A percentile compares a stretch with the other conserved stretches of the same genome.
These are phyloP conservation scores for Prorops nasuta DNA, from an alignment of 1,140 invertebrate genomes.

Conservation along the genomic window DNA sequence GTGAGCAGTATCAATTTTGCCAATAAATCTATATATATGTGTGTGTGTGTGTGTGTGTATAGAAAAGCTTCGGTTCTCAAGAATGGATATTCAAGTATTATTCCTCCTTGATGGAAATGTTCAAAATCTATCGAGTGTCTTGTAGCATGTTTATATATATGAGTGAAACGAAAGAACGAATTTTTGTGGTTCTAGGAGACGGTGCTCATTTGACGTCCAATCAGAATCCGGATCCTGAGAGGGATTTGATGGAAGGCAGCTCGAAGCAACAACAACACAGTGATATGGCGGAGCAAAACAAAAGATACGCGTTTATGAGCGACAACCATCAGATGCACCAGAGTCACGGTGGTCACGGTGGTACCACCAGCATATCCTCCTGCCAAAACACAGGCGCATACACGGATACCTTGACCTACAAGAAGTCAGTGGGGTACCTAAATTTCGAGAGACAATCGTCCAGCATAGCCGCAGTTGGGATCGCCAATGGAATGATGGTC, in stretches of 20 bases:
- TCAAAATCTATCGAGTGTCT: too few relatives aligned
- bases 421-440: slow-evolving; percentile 51
- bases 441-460: slow-evolving; percentile 54
- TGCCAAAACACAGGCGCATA: slow-evolving; percentile 50
- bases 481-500: slow-evolving; percentile 83
- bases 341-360: slow-evolving; percentile 46
- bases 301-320: slow-evolving; percentile 52
- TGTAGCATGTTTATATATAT: too few relatives aligned
- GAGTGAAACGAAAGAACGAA: neutral
- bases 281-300: slow-evolving; percentile 47
- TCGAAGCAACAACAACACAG: slow-evolving; percentile 46
- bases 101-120: too few relatives aligned
- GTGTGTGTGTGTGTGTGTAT: too few relatives aligned
- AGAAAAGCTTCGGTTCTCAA: too few relatives aligned
- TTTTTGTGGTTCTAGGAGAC: slow-evolving; percentile 32
- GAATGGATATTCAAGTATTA: too few relatives aligned
- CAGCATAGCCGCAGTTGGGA: slow-evolving; percentile 73
- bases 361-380: slow-evolving; percentile 49
- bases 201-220: slow-evolving; percentile 45
- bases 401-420: slow-evolving; percentile 54
- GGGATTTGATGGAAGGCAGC: slow-evolving; percentile 51
- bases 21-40: too few relatives aligned
- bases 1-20: slow-evolving; percentile 41
- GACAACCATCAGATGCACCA: slow-evolving; percentile 48
- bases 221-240: slow-evolving; percentile 49